phyloP scores from a whole-genome alignment of 2,113 vertebrate genomes.

The Toxostoma redivivum region DNA sequence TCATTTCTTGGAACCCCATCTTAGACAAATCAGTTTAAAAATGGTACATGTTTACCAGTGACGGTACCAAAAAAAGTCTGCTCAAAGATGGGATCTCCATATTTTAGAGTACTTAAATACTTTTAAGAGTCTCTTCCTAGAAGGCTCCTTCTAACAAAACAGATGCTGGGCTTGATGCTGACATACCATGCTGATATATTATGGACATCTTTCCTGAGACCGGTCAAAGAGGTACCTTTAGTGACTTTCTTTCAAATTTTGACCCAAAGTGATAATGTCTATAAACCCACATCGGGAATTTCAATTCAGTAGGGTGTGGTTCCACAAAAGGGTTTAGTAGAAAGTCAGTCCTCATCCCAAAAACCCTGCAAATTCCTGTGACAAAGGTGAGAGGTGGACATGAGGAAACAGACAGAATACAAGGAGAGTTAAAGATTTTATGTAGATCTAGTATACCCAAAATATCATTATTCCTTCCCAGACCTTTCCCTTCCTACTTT shows the following conservation, averaged over 20 bases:
- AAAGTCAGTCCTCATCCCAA: not conserved
- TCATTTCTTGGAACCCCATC: not conserved
- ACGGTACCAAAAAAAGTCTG: not conserved
- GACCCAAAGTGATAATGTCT: not conserved
- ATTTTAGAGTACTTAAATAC: not conserved
- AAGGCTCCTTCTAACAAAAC: not conserved
- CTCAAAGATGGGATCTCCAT: not conserved
- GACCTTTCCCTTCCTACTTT: not conserved
- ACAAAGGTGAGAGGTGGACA: not conserved
- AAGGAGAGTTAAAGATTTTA: not conserved
- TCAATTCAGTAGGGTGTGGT: not conserved
- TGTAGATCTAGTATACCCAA: not conserved
- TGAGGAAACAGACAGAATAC: not conserved
- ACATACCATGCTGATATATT: not conserved
- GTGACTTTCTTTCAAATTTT: not conserved
- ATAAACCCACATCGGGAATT: not conserved
- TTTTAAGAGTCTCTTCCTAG: not conserved
- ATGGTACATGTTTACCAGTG: not conserved
- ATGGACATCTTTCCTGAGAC: not conserved
- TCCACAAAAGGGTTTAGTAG: not conserved
- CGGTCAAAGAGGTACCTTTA: not conserved
- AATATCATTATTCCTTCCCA: not conserved
- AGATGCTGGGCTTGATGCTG: not conserved
- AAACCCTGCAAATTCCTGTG: not conserved
- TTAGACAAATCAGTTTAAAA: not conserved